Base-by-base conservation (phyloP, 2,888 invertebrate genomes). In the Mechanitis mazaeus region DNA sequence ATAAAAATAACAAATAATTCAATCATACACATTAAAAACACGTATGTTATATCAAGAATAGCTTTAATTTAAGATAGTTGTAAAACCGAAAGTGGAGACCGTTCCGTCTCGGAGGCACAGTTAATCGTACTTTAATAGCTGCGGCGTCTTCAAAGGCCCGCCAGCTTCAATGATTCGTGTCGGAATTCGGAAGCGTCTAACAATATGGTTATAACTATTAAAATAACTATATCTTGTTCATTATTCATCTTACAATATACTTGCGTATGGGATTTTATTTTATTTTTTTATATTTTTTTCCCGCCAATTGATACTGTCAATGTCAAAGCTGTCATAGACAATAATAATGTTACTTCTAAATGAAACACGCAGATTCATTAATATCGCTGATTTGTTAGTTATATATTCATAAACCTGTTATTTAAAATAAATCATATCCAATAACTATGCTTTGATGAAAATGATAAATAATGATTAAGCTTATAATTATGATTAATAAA, bases 41-140 rank as follows among this genome's bases (percentile, higher is more conserved):
- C 42, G 56, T 42, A 53, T 45, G 45, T 20, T 55, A 38, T 55
- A 53, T 65, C 65, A 58, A 66, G 68, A 67, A 69, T 71, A 68
- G 69, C 70, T 78, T 76, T 73, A 72, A 73, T 76, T 81, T 75
- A 71, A 78, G 81, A 81, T 80, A 80, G 80, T 80, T 78, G 80
- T 85, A 83, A 87, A 87, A 89, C 78, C 81, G 87, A 87, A 85
- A 87, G 87, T 88, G 80, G 87, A 84, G 85, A 87, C 84, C 86
- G 73, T 60, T 60, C 65, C 75, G 87, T 85, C 85, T 85, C 74
- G 71, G 69, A 69, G 68, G 69, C 68, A 76, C 75, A 69, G 76
- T 77, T 87, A 87, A 88, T 88, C 85, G 87, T 68, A 69, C 72
- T 86, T 87, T 89, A 89, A 88, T 88, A 81, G 87, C 78, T 64